Evolutionary conservation across 2,888 invertebrate species (phyloP).

Genomic region (Palloptera scutellata): DNA sequence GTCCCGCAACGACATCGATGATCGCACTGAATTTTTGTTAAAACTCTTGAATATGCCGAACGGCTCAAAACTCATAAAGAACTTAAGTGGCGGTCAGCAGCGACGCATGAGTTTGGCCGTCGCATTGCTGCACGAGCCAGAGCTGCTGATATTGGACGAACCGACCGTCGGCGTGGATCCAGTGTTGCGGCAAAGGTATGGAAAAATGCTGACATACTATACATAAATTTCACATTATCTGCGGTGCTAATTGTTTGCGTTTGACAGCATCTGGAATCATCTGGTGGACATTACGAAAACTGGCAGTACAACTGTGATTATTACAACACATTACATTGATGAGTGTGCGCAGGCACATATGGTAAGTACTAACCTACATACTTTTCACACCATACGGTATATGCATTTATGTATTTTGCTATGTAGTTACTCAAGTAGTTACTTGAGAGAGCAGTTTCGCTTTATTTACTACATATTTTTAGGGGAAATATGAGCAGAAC

Average conservation of each 20-base stretch:
- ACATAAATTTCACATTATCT: neutral
- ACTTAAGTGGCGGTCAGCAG: conserved; percentile 88
- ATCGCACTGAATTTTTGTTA: conserved; percentile 77
- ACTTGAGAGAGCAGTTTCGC: neutral
- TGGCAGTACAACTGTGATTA: conserved; percentile 81
- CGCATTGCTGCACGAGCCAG: conserved; percentile 87
- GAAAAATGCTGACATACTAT: neutral
- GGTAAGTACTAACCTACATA: conserved; percentile 69
- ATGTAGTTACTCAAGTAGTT: neutral
- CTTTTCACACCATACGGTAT: neutral
- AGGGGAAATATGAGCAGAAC: too few species aligned
- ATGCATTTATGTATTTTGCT: neutral
- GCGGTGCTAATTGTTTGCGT: conserved; percentile 6
- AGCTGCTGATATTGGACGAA: conserved; percentile 89
- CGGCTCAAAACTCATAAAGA: conserved; percentile 73
- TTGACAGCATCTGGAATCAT: conserved; percentile 82
- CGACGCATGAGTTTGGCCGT: conserved; percentile 88
- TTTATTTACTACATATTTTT: too few species aligned
- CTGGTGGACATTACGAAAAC: conserved; percentile 79
- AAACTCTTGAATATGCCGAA: conserved; percentile 70
- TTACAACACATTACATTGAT: conserved; percentile 88
- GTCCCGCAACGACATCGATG: conserved; percentile 72
- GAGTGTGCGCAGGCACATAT: conserved; percentile 84
- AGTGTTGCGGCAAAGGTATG: conserved; percentile 77
- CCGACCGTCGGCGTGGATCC: conserved; percentile 95